Base-by-base conservation (phyloP, 2,113 vertebrate genomes). In the Orycteropus afer region DNA sequence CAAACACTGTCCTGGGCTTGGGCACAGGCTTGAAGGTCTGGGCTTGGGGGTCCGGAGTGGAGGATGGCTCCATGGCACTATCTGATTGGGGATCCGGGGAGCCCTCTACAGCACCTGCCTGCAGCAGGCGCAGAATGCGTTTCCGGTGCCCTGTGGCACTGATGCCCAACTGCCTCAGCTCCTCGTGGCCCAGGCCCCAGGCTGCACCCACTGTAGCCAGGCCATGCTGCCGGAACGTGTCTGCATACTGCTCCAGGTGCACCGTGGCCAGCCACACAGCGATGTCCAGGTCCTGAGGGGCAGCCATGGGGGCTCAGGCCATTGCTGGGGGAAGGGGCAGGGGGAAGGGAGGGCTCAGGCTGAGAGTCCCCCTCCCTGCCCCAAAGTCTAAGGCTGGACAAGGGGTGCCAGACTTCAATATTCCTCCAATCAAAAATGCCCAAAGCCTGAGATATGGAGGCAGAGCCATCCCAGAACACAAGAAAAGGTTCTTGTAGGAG, bases 131-230 rank as follows among this genome's bases (percentile, higher is more conserved):
- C 53, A 99, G 97, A 96, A 99, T 99, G 92, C 99, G 98, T 96
- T 99, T 99, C 97, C 99, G 98, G 98, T 99, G 99, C 92, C 99
- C 99, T 0, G 99, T 99, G 95, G 99, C 99, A 0, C 97, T 98
- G 96, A 99, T 91, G 10, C 99, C 99, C 22, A 99, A 97, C 96
- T 98, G 98, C 96, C 98, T 98, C 95, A 99, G 97, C 4, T 98
- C 98, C 20, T 98, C 96, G 3, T 98, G 97, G 18, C 99, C 98
- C 97, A 99, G 98, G 20, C 95, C 98, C 34, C 91, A 63, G 59
- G 98, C 97, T 55, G 99, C 99, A 91, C 97, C 90, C 37, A 98
- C 99, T 57, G 97, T 96, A 0, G 98, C 97, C 97, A 99, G 99
- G 3, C 99, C 99, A 0, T 99, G 99, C 95, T 88, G 97, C 79